phyloP scores from a whole-genome alignment of 2,797 vertebrate species.

The Lepus townsendii region DNA sequence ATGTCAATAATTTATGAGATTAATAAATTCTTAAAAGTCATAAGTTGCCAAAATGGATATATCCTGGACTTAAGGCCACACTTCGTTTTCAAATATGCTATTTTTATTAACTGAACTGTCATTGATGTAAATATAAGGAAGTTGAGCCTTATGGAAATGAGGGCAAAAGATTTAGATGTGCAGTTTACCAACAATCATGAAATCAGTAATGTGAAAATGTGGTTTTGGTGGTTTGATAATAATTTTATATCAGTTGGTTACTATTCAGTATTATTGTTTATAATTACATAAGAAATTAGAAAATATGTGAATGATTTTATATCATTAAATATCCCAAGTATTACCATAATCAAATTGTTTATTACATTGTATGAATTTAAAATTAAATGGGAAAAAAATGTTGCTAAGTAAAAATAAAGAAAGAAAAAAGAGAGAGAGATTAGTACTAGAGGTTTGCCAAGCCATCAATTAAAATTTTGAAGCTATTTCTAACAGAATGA shows the following conservation, averaged over 20 bases:
- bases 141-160: background rate
- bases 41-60: background rate
- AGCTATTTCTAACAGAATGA: background rate
- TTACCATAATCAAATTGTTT: background rate
- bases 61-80: background rate
- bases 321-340: background rate
- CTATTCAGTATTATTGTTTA: background rate
- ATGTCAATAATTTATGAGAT: background rate
- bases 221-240: background rate
- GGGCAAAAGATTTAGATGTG: background rate
- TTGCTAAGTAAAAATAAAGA: background rate
- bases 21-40: background rate
- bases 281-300: background rate
- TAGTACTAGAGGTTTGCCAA: background rate
- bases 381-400: background rate
- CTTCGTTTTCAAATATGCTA: background rate
- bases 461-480: background rate
- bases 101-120: background rate
- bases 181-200: background rate
- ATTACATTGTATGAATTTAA: background rate
- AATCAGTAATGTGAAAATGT: background rate
- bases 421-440: background rate
- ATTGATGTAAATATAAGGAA: background rate
- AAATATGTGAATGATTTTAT: background rate
- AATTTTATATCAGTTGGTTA: constrained; percentile 10